Evolutionary conservation across 1,140 invertebrate genomes (phyloP).

Genomic region (Eurosta solidaginis): DNA sequence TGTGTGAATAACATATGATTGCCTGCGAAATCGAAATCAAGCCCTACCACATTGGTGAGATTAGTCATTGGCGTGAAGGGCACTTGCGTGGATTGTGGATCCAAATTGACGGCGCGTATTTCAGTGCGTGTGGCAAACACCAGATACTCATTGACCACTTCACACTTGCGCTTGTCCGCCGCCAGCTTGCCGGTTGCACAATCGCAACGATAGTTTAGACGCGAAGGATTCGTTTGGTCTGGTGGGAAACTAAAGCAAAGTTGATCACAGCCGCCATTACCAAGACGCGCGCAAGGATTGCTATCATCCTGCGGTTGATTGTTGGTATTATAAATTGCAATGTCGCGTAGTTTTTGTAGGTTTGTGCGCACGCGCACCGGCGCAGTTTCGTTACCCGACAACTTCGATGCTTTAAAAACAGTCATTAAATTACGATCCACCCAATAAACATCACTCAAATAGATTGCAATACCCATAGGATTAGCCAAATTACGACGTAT

Average conservation of each 20-base stretch:
- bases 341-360: constrained; percentile 81
- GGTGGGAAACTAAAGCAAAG: constrained; percentile 91
- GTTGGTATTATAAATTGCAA: constrained; percentile 85
- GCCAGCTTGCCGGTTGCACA: constrained; percentile 84
- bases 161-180: constrained; percentile 72
- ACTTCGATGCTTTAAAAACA: constrained; percentile 84
- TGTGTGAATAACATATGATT: constrained; percentile 89
- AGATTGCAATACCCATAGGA: constrained; percentile 91
- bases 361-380: constrained; percentile 79
- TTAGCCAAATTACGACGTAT: constrained; percentile 90
- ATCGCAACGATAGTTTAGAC: constrained; percentile 77
- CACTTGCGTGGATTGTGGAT: constrained; percentile 77
- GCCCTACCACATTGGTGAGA: constrained; percentile 93
- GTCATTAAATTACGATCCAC: constrained; percentile 91
- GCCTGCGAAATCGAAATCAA: constrained; percentile 93
- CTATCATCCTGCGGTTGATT: constrained; percentile 82
- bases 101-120: constrained; percentile 82
- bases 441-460: constrained; percentile 88
- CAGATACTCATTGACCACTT: constrained; percentile 82
- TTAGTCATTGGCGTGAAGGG: constrained; percentile 88
- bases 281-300: constrained; percentile 76
- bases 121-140: constrained; percentile 92
- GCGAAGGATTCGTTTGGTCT: constrained; percentile 59
- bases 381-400: constrained; percentile 70
- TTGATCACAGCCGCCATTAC: constrained; percentile 87